These are phyloP conservation scores for Syndactyla subalaris DNA, from an alignment of 2,797 vertebrate genomes.

Conservation along the genomic window DNA sequence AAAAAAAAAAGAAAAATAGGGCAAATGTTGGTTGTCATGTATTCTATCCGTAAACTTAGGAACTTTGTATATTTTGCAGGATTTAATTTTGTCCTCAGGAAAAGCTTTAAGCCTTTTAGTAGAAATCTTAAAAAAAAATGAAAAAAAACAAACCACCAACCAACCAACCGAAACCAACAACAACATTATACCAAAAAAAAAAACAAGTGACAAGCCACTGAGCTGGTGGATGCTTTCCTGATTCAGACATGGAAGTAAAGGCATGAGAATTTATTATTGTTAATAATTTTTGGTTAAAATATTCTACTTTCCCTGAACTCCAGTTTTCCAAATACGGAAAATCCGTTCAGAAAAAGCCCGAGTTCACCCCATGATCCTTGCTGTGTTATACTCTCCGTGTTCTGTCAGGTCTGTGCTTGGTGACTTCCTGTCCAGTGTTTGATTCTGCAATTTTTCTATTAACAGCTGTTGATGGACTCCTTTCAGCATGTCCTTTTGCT, in stretches of 20 bases:
- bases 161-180: neutral
- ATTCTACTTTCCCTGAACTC: neutral
- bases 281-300: neutral
- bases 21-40: neutral
- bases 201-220: neutral
- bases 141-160: neutral
- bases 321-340: neutral
- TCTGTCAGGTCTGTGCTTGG: neutral
- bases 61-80: neutral
- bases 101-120: neutral
- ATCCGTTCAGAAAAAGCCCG: neutral
- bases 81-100: neutral
- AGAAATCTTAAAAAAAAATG: neutral
- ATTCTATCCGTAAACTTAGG: neutral
- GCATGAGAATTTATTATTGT: neutral
- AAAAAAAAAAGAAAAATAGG: conserved; percentile 49
- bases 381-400: accelerated
- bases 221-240: neutral
- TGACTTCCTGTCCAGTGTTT: neutral
- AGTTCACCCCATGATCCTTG: neutral
- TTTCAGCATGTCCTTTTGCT: neutral
- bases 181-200: neutral
- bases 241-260: neutral
- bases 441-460: neutral
- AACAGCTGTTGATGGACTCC: neutral